Evolutionary conservation across 2,797 vertebrate species (phyloP).

Genomic region (Darevskia nairensis): DNA sequence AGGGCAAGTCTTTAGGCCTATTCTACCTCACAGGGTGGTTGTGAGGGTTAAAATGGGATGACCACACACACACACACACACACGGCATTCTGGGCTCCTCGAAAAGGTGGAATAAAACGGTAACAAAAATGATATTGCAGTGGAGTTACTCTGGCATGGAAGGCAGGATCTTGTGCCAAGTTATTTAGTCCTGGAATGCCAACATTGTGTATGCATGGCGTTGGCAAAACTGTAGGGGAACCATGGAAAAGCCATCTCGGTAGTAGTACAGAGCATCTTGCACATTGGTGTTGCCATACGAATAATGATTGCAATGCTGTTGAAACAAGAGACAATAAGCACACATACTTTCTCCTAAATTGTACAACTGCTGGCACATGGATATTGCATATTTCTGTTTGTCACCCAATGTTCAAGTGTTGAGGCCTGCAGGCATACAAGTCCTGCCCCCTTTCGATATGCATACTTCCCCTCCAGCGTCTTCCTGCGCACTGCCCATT

Average conservation of each 20-base stretch:
- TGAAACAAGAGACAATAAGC: neutral
- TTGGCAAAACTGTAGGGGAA: neutral
- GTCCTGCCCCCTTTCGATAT: neutral
- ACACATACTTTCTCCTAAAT: neutral
- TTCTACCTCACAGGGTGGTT: neutral
- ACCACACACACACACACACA: too few species aligned
- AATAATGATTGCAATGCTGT: neutral
- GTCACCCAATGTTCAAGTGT: neutral
- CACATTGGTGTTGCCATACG: neutral
- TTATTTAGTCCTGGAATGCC: neutral
- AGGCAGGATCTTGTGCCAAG: neutral
- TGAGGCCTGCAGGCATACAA: neutral
- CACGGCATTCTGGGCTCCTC: neutral
- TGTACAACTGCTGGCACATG: constrained; percentile 2
- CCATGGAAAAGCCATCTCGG: neutral
- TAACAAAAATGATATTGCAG: neutral
- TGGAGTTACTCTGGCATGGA: neutral
- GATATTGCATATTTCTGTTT: neutral
- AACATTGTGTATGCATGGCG: neutral
- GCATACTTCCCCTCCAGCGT: constrained; percentile 9
- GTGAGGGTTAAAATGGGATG: neutral
- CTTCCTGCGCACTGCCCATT: constrained; percentile 2
- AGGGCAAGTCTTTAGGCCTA: neutral
- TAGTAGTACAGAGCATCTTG: neutral
- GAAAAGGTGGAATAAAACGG: neutral